Conservation (phyloP, 2,797 vertebrate species). For the Tadarida brasiliensis region DNA sequence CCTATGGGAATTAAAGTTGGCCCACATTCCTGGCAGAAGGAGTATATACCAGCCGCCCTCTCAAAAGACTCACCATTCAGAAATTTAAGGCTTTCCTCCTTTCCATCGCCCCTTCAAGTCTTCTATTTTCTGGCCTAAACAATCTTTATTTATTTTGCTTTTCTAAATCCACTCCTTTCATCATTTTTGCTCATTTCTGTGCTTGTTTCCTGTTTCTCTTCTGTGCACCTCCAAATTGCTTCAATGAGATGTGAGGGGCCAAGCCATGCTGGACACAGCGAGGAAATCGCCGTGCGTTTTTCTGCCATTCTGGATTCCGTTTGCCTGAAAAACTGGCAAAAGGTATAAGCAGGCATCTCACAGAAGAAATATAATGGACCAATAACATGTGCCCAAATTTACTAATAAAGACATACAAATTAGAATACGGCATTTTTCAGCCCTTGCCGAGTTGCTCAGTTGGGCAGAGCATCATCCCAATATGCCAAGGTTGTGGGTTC, state of each 20-base stretch:
- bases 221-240: not conserved
- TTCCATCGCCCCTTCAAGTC: not conserved
- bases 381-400: not conserved
- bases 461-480: too few relatives aligned
- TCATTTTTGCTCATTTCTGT: conserved; percentile 1
- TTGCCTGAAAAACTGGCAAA: conserved; percentile 15
- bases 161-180: not conserved
- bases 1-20: not conserved
- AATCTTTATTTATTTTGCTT: not conserved
- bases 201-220: not conserved
- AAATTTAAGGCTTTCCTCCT: not conserved
- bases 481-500: too few relatives aligned
- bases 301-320: not conserved
- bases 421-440: not conserved
- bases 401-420: not conserved
- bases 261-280: not conserved
- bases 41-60: not conserved
- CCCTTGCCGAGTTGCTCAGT: too few relatives aligned
- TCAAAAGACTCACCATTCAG: not conserved
- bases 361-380: not conserved
- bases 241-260: not conserved
- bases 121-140: not conserved
- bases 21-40: not conserved
- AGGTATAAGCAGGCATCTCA: not conserved
- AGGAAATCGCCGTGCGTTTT: not conserved